Evolutionary conservation across 2,797 vertebrate species (phyloP).

Genomic region (Sebastes trivittatus): DNA sequence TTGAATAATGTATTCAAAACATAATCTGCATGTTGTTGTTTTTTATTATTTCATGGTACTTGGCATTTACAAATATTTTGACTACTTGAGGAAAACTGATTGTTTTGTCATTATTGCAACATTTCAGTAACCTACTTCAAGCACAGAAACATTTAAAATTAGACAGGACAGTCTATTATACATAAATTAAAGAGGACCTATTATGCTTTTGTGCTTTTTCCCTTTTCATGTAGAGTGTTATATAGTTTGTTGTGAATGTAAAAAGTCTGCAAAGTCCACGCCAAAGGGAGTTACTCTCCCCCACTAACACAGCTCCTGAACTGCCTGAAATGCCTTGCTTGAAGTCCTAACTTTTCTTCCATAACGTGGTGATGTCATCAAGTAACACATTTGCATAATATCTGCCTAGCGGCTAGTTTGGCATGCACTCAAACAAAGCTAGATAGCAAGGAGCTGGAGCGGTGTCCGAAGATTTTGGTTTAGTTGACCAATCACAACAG

Average conservation of each 20-base stretch:
- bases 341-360: too few relatives aligned
- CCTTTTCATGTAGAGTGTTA: neutral
- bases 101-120: neutral
- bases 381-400: too few relatives aligned
- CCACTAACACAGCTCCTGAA: too few relatives aligned
- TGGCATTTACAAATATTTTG: neutral
- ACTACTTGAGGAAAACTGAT: neutral
- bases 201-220: neutral
- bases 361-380: too few relatives aligned
- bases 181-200: neutral
- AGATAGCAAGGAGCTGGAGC: rapidly evolving
- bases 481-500: too few relatives aligned
- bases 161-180: neutral
- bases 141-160: neutral
- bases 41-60: neutral
- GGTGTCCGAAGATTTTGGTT: too few relatives aligned
- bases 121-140: neutral
- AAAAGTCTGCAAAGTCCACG: too few relatives aligned
- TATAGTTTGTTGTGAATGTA: too few relatives aligned
- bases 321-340: too few relatives aligned
- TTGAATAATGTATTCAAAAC: neutral
- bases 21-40: neutral
- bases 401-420: too few relatives aligned
- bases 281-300: too few relatives aligned
- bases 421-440: too few relatives aligned